phyloP scores from a whole-genome alignment of 2,113 vertebrate species.

The Microcebus murinus region DNA sequence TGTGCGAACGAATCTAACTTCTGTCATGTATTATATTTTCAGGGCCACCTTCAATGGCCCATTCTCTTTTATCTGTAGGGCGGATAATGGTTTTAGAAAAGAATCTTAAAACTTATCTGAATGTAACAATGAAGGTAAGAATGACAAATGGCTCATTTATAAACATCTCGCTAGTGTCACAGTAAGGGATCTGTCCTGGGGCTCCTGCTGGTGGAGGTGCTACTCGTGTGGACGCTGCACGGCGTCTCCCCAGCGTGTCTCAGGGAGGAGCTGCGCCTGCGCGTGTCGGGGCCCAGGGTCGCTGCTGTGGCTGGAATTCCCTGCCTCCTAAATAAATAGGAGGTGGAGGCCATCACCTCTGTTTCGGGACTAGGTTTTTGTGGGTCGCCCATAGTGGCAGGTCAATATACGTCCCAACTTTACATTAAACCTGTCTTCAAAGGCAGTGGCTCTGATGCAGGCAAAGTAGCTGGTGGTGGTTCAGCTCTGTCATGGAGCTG shows the following conservation, averaged over 20 bases:
- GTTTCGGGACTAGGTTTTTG: not conserved
- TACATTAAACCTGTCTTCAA: not conserved
- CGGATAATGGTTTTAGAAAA: not conserved
- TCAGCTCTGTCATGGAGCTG: not conserved
- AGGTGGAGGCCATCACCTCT: not conserved
- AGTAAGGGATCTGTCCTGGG: not conserved
- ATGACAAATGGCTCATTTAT: slow-evolving; percentile 42
- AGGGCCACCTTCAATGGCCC: not conserved
- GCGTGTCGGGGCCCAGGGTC: fast-evolving
- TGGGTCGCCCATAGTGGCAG: not conserved
- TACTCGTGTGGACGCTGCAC: not conserved
- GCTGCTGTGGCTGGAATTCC: not conserved
- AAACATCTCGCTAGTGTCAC: slow-evolving; percentile 30
- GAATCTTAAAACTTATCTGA: slow-evolving; percentile 51
- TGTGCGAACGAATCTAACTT: not conserved
- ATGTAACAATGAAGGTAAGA: slow-evolving; percentile 25
- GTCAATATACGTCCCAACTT: not conserved
- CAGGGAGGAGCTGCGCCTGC: not conserved
- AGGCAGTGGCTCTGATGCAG: not conserved
- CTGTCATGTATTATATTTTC: not conserved
- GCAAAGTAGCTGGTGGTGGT: not conserved
- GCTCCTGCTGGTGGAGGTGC: not conserved
- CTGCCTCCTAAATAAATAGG: not conserved
- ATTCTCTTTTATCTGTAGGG: not conserved
- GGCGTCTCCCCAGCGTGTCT: not conserved